Evolutionary conservation across 2,888 invertebrate genomes (phyloP), one percentile per base, ranked within the genome.

Genomic region (Podotricha telesiphe): DNA sequence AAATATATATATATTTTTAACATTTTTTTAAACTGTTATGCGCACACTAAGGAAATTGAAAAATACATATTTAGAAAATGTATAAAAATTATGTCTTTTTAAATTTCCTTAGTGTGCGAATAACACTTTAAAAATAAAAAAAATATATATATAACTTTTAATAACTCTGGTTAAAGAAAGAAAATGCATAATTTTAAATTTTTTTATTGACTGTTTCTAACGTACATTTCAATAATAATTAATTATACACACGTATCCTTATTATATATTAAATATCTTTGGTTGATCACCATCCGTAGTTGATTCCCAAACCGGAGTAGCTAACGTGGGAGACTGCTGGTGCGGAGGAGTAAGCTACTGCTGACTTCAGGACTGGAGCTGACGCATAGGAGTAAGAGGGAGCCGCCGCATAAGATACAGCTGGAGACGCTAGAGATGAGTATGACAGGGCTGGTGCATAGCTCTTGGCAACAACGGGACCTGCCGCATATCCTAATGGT

Each of bases 231-330:
- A 73, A 73, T 72, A 72, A 73, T 56, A 51, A 63, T 69, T 47
- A 45, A 19, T 34, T 22, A 58, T 45, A 64, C 48, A 58, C 20
- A 19, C 5, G 45, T 55, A n/a, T 48, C 51, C 13, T 64, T 68
- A 62, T 63, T 67, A 70, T 47, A 68, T 66, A 48, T 63, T 56
- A 48, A 61, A 34, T 56, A 65, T 67, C 20, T 70, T 62, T 74
- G 65, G 70, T 65, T 56, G 22, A 73, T 84, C 80, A 90, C 91
- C 91, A 91, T 64, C 89, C 91, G 77, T 91, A 91, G 80, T 82
- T 86, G 72, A 85, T 84, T 68, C 89, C 95, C 59, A 94, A 91
- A 67, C 95, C 95, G 71, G 94, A 87, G 91, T 95, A 96, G 73
- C 94, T 88, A 76, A 95, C 94, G 82, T 95, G 95, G 62, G 95